phyloP scores from a whole-genome alignment of 2,113 vertebrate species.

The Barbus barbus region DNA sequence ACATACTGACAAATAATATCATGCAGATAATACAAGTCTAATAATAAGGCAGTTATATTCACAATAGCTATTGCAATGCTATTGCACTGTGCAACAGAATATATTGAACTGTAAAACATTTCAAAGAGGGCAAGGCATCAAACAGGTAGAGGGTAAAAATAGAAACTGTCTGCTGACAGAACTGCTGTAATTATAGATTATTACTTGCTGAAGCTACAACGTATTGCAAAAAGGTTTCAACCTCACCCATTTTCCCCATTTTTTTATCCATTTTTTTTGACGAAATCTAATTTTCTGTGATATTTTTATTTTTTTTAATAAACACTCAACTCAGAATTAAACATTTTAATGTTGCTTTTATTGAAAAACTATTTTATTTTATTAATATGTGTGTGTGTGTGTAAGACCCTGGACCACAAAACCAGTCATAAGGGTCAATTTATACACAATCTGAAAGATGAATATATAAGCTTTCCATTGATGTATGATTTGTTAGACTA shows the following conservation, averaged over 20 bases:
- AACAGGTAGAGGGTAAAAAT: not conserved
- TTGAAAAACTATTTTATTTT: too few relatives aligned
- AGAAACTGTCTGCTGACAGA: not conserved
- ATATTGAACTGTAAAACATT: not conserved
- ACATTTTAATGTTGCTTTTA: not conserved
- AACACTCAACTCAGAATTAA: too few relatives aligned
- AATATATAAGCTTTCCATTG: too few relatives aligned
- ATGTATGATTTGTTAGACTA: too few relatives aligned
- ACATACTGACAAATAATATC: conserved; percentile 3
- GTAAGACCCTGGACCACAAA: too few relatives aligned
- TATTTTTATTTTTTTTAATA: not conserved
- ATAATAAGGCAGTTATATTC: not conserved
- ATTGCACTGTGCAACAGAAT: not conserved
- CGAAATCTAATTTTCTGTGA: not conserved
- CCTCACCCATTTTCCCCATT: not conserved
- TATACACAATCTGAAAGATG: too few relatives aligned
- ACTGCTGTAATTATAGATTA: not conserved
- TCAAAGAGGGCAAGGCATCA: not conserved
- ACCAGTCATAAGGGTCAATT: too few relatives aligned
- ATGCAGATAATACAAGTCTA: not conserved
- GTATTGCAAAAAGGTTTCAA: not conserved
- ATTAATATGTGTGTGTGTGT: too few relatives aligned
- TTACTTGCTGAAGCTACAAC: not conserved
- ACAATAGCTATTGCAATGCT: not conserved
- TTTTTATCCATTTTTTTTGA: not conserved